Evolutionary conservation across 2,888 invertebrate genomes (phyloP), one percentile per base, ranked within the genome.

Genomic region (Frankliniella intonsa): DNA sequence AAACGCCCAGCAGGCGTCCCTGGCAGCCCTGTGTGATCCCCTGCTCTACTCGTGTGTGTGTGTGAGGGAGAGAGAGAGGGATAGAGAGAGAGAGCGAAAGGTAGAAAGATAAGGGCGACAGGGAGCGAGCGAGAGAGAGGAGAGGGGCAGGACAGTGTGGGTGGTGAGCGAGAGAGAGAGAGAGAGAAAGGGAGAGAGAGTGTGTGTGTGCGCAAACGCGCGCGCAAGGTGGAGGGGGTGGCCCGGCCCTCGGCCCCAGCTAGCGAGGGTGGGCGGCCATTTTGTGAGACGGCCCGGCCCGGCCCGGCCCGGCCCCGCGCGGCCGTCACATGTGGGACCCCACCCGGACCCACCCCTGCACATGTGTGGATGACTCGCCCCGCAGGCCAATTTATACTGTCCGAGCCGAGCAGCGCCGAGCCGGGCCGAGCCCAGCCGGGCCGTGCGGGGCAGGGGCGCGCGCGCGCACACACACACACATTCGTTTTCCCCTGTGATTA

Each of bases 401-500:
- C 62, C 62, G 14, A n/a, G 62, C 62, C 12, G n/a, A n/a, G n/a
- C n/a, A n/a, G n/a, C n/a, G n/a, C n/a, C n/a, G n/a, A n/a, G n/a
- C n/a, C n/a, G n/a, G n/a, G n/a, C n/a, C n/a, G n/a, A n/a, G n/a
- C n/a, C n/a, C n/a, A n/a, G n/a, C n/a, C n/a, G n/a, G n/a, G n/a
- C n/a, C n/a, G n/a, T n/a, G n/a, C n/a, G n/a, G n/a, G n/a, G n/a
- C n/a, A n/a, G n/a, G 55, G 22, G 22, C 69, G n/a, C 69, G 3
- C 69, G 2, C 69, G n/a, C 69, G 3, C 69, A 69, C 69, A 69
- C 69, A 22, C 69, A 69, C 69, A 22, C 69, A 8, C 65, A 65
- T 22, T n/a, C 69, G 69, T 76, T 76, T n/a, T 62, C 62, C 62
- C 62, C 62, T 76, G 69, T 76, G 69, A 76, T 76, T 76, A 76